Evolutionary conservation across 2,113 vertebrate species (phyloP), one percentile per base, ranked within the genome.

Genomic region (Otocyon megalotis): DNA sequence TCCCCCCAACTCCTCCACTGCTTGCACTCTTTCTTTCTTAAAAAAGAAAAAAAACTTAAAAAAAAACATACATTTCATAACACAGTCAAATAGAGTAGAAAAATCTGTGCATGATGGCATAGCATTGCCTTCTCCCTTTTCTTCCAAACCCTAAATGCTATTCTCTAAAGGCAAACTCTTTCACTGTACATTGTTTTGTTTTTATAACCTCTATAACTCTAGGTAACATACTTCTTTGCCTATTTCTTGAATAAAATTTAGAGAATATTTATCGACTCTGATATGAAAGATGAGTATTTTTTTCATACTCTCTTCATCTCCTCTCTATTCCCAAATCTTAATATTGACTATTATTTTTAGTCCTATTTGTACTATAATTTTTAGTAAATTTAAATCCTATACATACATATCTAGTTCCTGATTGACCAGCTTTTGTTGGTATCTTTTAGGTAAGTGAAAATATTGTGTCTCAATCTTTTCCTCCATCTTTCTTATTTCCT

Each of bases 181-280:
- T 28, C 63, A 30, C 26, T 85, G 26, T 60, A 17, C 16, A 35
- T 62, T 69, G 3, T 69, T 92, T 71, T 92, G 4, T 28, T 77
- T 95, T 32, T 89, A 53, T 60, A 62, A 76, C 24, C 35, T 80
- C 32, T 12, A 20, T 72, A 74, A 85, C 32, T 63, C n/a, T 96
- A 54, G 8, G 15, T 43, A 30, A 79, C 80, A 43, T 81, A n/a
- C 8, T 53, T 88, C 4, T 81, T 86, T 88, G 11, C 37, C 28
- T 84, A 56, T 62, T 90, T 69, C 37, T 43, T 95, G 43, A 93
- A 60, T 90, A 82, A 92, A 85, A 67, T 72, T 65, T n/a, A 85
- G 58, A 89, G 8, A 65, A 5, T 69, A 56, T 74, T 43, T 50
- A 54, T 77, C 87, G 58, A 63, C 32, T 58, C 43, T 17, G n/a